Evolutionary conservation across 2,888 invertebrate genomes (phyloP).

Genomic region (Clanis bilineata): DNA sequence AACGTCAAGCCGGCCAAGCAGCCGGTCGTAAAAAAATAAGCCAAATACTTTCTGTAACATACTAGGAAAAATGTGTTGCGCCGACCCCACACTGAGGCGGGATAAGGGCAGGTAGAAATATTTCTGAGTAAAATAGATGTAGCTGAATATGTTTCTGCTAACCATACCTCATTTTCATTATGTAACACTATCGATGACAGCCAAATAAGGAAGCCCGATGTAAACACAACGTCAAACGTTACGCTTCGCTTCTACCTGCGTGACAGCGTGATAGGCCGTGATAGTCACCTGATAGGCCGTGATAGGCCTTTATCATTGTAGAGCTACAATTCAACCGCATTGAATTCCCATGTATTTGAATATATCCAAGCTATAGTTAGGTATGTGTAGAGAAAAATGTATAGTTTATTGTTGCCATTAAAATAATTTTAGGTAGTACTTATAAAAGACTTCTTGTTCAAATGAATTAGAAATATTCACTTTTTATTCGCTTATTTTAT

Average conservation of each 20-base stretch:
- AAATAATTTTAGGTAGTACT: no score
- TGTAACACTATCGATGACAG: slow-evolving; percentile 46
- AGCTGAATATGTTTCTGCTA: slow-evolving; percentile 26
- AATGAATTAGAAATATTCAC: no score
- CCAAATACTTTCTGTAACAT: no score
- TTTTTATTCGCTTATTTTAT: no score
- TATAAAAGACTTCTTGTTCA: no score
- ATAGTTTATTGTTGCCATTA: background rate
- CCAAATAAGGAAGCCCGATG: slow-evolving; percentile 59
- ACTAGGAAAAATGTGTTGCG: no score
- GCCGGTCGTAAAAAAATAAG: no score
- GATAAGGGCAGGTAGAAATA: no score
- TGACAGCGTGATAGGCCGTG: background rate
- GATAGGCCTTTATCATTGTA: background rate
- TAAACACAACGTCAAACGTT: slow-evolving; percentile 43
- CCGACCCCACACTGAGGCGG: no score
- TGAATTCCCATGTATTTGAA: background rate
- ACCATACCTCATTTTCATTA: slow-evolving; percentile 44
- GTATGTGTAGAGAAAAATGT: background rate
- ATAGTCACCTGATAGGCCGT: background rate
- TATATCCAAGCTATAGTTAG: background rate
- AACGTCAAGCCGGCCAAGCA: no score
- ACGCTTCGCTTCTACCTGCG: background rate
- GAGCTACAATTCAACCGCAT: background rate
- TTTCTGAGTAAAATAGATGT: slow-evolving; percentile 2